A percentile compares a stretch with the other conserved stretches of the same genome.
These are phyloP conservation scores for Calephelis nemesis DNA, from an alignment of 1,140 invertebrate species.

Conservation along the genomic window DNA sequence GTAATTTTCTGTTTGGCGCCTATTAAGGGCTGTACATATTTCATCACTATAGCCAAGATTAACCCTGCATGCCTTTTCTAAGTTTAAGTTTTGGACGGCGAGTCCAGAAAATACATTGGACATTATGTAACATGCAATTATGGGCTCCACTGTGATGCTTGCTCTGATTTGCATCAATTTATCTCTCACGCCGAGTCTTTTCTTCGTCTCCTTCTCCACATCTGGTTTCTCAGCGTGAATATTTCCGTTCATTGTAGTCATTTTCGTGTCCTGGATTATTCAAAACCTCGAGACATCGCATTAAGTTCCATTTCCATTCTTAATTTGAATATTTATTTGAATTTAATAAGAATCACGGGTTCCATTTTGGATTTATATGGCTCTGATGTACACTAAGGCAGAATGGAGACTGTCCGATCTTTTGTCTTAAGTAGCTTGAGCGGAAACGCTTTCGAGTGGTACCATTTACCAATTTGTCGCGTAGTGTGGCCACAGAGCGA, in stretches of 20 bases:
- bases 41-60: constrained; percentile 79
- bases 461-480: constrained; percentile 69
- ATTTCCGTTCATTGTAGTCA: constrained; percentile 58
- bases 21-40: constrained; percentile 79
- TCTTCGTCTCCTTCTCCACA: constrained; percentile 55
- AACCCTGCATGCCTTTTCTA: constrained; percentile 83
- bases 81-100: constrained; percentile 81
- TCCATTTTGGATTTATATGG: constrained; percentile 21
- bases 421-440: constrained; percentile 70
- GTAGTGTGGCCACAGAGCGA: constrained; percentile 58
- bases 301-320: not conserved
- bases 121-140: constrained; percentile 80
- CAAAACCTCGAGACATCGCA: not conserved
- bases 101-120: constrained; percentile 80
- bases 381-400: constrained; percentile 34
- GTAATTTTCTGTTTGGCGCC: constrained; percentile 72
- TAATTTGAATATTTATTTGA: not conserved
- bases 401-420: constrained; percentile 51
- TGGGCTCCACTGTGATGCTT: constrained; percentile 81
- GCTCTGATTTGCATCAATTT: constrained; percentile 64
- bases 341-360: constrained; percentile 3
- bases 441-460: constrained; percentile 72
- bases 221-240: constrained; percentile 51
- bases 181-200: constrained; percentile 49
- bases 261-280: not conserved